Conservation (phyloP, 2,888 invertebrate species). For the Cephus rjabovi region DNA sequence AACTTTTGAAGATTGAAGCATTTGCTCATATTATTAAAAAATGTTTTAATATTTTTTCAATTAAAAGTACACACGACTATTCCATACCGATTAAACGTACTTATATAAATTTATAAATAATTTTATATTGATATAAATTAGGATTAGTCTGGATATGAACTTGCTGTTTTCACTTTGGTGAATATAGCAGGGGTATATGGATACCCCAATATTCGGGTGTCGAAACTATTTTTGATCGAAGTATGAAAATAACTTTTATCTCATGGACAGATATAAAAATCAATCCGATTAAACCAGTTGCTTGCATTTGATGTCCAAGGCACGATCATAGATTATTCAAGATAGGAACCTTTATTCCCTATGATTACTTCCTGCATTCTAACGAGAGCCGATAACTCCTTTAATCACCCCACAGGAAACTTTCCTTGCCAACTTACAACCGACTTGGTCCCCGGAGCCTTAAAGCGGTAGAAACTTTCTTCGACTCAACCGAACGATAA, state of each 20-base stretch:
- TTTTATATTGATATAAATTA: background rate
- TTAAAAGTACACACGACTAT: no score
- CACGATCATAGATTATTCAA: background rate
- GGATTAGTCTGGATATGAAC: background rate
- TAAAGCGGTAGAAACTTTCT: background rate
- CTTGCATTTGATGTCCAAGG: background rate
- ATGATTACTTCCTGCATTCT: background rate
- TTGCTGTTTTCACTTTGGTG: background rate
- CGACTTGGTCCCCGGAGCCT: background rate
- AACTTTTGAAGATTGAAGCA: background rate
- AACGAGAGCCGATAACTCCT: background rate
- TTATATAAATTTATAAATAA: background rate
- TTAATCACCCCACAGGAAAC: background rate
- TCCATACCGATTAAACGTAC: background rate
- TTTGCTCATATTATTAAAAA: background rate
- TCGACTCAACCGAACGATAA: background rate
- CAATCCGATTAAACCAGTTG: background rate
- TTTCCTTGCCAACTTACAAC: background rate
- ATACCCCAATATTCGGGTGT: background rate
- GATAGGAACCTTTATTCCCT: background rate
- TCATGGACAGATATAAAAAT: background rate
- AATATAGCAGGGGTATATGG: background rate
- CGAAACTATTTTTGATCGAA: background rate
- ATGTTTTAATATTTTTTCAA: background rate
- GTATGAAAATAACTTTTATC: background rate